Evolutionary conservation across 2,113 vertebrate genomes (phyloP).

Genomic region (Notothenia coriiceps): DNA sequence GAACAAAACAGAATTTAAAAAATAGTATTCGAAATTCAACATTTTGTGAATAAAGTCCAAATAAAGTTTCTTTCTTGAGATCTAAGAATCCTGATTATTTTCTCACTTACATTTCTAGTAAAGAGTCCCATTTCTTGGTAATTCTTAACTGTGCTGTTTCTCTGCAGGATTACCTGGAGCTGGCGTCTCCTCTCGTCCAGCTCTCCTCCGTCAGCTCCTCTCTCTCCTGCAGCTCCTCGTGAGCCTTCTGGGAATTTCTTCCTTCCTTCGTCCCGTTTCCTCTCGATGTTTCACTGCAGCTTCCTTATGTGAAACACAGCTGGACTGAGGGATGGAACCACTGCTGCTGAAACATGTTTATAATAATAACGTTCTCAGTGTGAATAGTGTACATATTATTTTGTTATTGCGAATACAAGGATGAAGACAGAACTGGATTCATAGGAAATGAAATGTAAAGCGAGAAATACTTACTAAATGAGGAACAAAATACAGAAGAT

Average conservation of each 20-base stretch:
- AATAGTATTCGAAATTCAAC: no score
- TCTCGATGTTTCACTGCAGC: conserved; percentile 9
- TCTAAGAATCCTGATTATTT: not conserved
- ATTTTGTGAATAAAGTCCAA: no score
- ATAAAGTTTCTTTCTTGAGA: no score
- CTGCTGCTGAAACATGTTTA: not conserved
- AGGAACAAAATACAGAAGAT: no score
- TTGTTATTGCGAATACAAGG: not conserved
- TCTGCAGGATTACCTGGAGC: conserved; percentile 95
- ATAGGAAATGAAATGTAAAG: not conserved
- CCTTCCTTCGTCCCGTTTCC: no score
- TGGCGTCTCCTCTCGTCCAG: conserved; percentile 94
- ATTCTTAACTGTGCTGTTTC: not conserved
- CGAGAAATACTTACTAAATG: not conserved
- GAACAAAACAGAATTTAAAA: no score
- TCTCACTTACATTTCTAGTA: no score
- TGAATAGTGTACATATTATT: conserved; percentile 71
- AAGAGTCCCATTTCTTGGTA: no score
- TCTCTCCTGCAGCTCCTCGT: conserved; percentile 95
- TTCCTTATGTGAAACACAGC: conserved; percentile 61
- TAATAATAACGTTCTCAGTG: conserved; percentile 19
- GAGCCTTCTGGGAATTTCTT: conserved; percentile 85
- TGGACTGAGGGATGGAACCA: conserved; percentile 32
- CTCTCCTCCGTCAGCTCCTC: conserved; percentile 93
- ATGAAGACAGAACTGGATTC: conserved; percentile 12